Conservation (phyloP, 2,888 invertebrate species). For the Metacarcinus magister region DNA sequence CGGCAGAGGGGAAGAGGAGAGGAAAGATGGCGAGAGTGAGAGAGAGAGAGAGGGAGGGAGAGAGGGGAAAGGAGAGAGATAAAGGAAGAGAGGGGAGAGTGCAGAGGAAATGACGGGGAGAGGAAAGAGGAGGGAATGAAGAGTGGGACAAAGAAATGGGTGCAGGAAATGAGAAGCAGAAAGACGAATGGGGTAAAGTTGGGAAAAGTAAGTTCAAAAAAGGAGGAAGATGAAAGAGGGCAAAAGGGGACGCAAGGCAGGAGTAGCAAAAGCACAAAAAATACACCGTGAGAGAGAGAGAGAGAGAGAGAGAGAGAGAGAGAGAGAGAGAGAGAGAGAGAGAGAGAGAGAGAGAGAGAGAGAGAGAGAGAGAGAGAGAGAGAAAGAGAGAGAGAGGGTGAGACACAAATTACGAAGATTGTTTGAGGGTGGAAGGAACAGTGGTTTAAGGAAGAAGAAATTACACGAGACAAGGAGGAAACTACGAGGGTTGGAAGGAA, state of each 20-base stretch:
- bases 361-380: background rate
- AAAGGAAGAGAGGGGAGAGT: background rate
- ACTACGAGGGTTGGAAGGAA: background rate
- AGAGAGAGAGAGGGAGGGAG: background rate
- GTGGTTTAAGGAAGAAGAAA: background rate
- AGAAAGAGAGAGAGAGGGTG: background rate
- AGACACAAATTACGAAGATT: background rate
- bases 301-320: conserved; percentile 39
- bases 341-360: conserved; percentile 31
- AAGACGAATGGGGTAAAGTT: background rate
- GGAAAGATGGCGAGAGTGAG: background rate
- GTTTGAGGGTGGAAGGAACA: background rate
- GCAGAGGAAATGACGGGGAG: background rate
- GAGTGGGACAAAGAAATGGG: background rate
- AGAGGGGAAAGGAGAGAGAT: background rate
- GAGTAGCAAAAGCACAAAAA: too few species aligned
- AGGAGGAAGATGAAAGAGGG: too few species aligned
- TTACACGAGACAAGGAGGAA: conserved; percentile 15
- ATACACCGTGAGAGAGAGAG: background rate
- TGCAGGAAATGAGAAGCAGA: background rate
- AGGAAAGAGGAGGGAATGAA: background rate
- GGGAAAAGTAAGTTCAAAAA: too few species aligned
- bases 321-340: conserved; percentile 39
- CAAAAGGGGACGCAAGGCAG: too few species aligned
- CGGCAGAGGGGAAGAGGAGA: background rate